These are phyloP conservation scores for Salarias fasciatus DNA, from an alignment of 2,797 vertebrate genomes.

Conservation along the genomic window DNA sequence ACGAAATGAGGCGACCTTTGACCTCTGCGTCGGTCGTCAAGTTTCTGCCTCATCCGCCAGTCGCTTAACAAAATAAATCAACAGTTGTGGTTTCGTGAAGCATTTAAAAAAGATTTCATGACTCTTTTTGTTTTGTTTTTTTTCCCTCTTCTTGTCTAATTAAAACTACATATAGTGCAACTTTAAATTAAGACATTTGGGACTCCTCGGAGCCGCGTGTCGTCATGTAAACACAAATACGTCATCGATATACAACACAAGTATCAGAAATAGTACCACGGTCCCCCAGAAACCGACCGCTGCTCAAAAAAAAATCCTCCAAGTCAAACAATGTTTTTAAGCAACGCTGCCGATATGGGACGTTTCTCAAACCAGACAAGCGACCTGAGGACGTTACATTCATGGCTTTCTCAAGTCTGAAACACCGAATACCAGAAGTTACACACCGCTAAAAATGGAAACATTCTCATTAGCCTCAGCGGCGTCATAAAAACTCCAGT, in stretches of 20 bases:
- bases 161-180: slow-evolving; percentile 62
- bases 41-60: no score
- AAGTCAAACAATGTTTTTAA: no score
- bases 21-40: no score
- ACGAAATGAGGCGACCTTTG: slow-evolving; percentile 2
- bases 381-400: no score
- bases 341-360: no score
- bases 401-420: no score
- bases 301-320: background rate
- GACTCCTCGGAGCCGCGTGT: slow-evolving; percentile 44
- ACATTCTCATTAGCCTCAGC: rapidly evolving
- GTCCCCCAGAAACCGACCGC: slow-evolving; percentile 69
- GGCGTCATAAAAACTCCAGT: no score
- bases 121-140: background rate
- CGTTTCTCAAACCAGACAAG: no score
- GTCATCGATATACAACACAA: slow-evolving; percentile 74
- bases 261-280: slow-evolving; percentile 59
- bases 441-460: background rate
- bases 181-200: slow-evolving; percentile 51
- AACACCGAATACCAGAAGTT: background rate
- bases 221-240: slow-evolving; percentile 75
- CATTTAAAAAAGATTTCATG: slow-evolving; percentile 23
- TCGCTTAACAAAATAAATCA: background rate
- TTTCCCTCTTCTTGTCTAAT: slow-evolving; percentile 18
- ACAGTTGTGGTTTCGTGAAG: slow-evolving; percentile 4